Percentiles rank a stretch among this genome's conserved stretches.
phyloP scores from a whole-genome alignment of 2,113 vertebrate genomes.

The Zingel zingel region DNA sequence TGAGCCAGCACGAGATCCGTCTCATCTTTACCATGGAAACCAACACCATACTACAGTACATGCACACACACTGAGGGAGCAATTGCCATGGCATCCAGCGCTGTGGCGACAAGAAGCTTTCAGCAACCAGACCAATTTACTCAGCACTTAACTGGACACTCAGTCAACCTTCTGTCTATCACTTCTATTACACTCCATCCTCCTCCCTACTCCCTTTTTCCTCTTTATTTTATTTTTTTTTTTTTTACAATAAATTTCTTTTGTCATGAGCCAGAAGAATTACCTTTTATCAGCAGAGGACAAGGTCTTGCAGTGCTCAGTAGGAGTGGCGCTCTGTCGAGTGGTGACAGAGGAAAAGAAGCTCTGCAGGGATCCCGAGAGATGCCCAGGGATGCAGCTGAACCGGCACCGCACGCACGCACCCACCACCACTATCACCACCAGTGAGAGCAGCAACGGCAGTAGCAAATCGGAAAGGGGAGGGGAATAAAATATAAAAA shows the following conservation, averaged over 20 bases:
- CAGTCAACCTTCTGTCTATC: conserved; percentile 59
- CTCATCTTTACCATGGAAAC: conserved; percentile 84
- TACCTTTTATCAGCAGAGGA: conserved; percentile 75
- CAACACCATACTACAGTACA: conserved; percentile 77
- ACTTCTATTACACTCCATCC: conserved; percentile 36
- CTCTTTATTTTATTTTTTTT: neutral
- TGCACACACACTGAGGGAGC: conserved; percentile 66
- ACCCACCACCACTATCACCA: conserved; percentile 74
- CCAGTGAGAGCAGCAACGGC: conserved; percentile 66
- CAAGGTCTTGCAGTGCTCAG: conserved; percentile 56
- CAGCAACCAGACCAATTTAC: conserved; percentile 67
- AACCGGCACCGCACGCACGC: conserved; percentile 71
- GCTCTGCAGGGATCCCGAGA: conserved; percentile 82
- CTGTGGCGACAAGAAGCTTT: conserved; percentile 67
- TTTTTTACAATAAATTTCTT: conserved; percentile 47
- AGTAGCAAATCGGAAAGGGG: conserved; percentile 72
- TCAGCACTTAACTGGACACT: conserved; percentile 67
- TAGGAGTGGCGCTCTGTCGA: conserved; percentile 58
- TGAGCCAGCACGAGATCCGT: conserved; percentile 73
- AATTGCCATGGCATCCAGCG: conserved; percentile 80
- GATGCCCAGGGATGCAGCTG: conserved; percentile 79
- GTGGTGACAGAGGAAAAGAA: conserved; percentile 69
- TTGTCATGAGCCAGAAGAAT: conserved; percentile 64
- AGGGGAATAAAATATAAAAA: conserved; percentile 57
- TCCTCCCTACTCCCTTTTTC: conserved; percentile 16